phyloP scores from a whole-genome alignment of 2,888 invertebrate species.

The Drosophila nr. fundita region DNA sequence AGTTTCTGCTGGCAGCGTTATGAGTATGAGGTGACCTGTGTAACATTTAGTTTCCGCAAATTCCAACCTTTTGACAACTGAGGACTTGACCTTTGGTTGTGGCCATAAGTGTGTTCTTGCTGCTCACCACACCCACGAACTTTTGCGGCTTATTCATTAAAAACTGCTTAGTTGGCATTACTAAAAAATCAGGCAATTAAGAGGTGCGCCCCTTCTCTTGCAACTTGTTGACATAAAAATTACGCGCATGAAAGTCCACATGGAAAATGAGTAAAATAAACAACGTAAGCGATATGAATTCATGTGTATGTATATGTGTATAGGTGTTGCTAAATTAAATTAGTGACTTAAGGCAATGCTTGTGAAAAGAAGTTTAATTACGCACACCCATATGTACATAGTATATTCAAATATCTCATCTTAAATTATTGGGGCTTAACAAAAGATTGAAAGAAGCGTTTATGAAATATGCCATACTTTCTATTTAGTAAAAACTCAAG shows the following conservation, averaged over 20 bases:
- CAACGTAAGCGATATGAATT: constrained; percentile 51
- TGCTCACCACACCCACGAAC: constrained; percentile 41
- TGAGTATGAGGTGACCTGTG: constrained; percentile 18
- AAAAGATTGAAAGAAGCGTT: background rate
- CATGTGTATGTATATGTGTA: background rate
- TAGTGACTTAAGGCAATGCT: constrained; percentile 45
- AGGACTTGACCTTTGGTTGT: constrained; percentile 56
- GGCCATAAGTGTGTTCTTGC: constrained; percentile 16
- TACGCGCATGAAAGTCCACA: constrained; percentile 77
- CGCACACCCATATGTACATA: background rate
- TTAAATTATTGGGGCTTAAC: background rate
- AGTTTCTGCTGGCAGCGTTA: constrained; percentile 20
- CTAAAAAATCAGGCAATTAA: constrained; percentile 22
- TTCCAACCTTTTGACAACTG: constrained; percentile 31
- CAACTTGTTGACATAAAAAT: constrained; percentile 71
- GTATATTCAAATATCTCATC: background rate
- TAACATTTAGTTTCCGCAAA: constrained; percentile 28
- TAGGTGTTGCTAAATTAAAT: constrained; percentile 51
- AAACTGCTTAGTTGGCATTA: constrained; percentile 69
- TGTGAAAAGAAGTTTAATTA: constrained; percentile 12
- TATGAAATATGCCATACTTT: background rate
- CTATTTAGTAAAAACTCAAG: background rate
- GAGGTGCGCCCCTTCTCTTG: constrained; percentile 28
- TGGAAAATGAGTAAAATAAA: constrained; percentile 71
- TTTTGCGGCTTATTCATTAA: constrained; percentile 71